A percentile compares a stretch with the other conserved stretches of the same genome.
These are phyloP conservation scores for Adela reaumurella DNA, from an alignment of 2,888 invertebrate genomes.

Conservation along the genomic window DNA sequence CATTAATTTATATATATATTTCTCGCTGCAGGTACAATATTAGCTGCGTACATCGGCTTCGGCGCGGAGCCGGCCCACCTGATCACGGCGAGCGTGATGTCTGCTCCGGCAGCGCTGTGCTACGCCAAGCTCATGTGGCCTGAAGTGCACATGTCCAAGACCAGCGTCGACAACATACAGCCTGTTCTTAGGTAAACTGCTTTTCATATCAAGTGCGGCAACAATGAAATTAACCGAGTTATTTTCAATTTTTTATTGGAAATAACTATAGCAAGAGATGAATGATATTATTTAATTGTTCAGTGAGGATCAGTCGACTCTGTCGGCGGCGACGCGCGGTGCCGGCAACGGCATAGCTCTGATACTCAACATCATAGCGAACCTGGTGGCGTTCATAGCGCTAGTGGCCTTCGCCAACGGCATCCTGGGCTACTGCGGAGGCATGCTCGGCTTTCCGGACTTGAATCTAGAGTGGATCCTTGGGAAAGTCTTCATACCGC, in stretches of 20 bases:
- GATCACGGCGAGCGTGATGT: slow-evolving; percentile 93
- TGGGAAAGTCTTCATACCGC: slow-evolving; percentile 86
- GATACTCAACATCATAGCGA: slow-evolving; percentile 84
- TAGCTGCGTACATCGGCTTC: slow-evolving; percentile 89
- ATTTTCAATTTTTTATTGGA: no score
- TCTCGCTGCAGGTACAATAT: slow-evolving; percentile 68
- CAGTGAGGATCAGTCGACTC: slow-evolving; percentile 76
- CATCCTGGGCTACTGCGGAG: slow-evolving; percentile 76
- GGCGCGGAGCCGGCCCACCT: slow-evolving; percentile 86
- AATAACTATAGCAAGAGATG: no score
- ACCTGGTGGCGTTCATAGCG: slow-evolving; percentile 88
- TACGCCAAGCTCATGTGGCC: slow-evolving; percentile 89
- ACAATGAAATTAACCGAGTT: no score
- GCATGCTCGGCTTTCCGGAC: slow-evolving; percentile 64
- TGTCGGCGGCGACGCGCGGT: slow-evolving; percentile 91
- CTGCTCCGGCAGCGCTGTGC: slow-evolving; percentile 90
- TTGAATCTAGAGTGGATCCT: slow-evolving; percentile 71
- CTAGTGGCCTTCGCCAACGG: slow-evolving; percentile 83
- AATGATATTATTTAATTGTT: no score
- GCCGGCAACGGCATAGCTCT: slow-evolving; percentile 77
- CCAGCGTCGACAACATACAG: slow-evolving; percentile 72
- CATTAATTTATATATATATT: no score
- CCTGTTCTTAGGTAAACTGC: slow-evolving; percentile 68
- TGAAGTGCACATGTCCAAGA: slow-evolving; percentile 78
- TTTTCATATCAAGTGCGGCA: no score